Base-by-base conservation (phyloP, 2,113 vertebrate genomes). In the Pogona vitticeps region DNA sequence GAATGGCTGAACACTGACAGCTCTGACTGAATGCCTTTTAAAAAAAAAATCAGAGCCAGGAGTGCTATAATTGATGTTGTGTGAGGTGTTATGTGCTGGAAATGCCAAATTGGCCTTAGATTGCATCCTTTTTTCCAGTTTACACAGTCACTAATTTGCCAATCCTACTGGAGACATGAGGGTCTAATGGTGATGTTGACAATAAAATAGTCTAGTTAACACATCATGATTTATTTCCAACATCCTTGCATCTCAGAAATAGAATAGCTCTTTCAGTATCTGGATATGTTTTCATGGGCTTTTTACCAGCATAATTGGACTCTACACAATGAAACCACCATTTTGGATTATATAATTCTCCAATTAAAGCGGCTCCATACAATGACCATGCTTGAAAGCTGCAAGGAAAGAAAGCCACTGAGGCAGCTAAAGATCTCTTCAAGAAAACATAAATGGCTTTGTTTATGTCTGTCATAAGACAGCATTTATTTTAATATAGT, bases 141-240 rank as follows among this genome's bases (percentile, higher is more conserved):
- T 92, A 89, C 86, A 82, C 5, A 86, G 86, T 14, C 89, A 67
- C 83, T 87, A 85, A 88, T 89, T 93, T 85, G 83, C 84, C 85
- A 68, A 4, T 91, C 63, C 84, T 84, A 36, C 88, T 85, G 76
- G 85, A 63, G 85, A 42, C 80, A 77, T 88, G 90, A 91, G 82
- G 86, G 26, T 81, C 80, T 94, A 93, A 88, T 76, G 86, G 86
- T 84, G 68, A 90, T 89, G 93, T 85, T 91, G 91, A 95, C 91
- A 92, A 79, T 87, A 89, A 92, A 94, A 85, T 76, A 87, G 58
- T 76, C 87, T 79, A 1, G 0, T 86, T 93, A 94, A 93, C 81
- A 92, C 83, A 61, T 85, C 1, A 1, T 88, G 94, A 95, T 93
- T 95, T 93, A 95, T 88, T 92, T 90, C 83, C 86, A 68, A 79